Base-by-base conservation (phyloP, 2,797 vertebrate genomes). In the Hybognathus amarus region DNA sequence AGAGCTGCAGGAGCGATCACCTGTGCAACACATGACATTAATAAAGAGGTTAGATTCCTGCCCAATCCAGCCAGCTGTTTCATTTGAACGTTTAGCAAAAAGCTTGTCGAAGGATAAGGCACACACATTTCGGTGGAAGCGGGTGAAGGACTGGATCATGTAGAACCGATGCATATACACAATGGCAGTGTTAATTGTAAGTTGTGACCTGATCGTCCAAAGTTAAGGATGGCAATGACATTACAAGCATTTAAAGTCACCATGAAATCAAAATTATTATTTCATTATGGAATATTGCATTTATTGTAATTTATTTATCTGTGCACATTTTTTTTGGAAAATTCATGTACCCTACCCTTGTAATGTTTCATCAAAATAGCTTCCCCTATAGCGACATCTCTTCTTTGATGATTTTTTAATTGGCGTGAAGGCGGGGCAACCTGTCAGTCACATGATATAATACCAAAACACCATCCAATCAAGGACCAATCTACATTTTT, bases 131-230 rank as follows among this genome's bases (percentile, higher is more conserved):
- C 96, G 95, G 89, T 96, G 97, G 93, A 99, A 99, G 91, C 98
- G 99, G 80, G 96, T 95, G 95, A 99, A 99, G 85, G 98, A 98
- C 94, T 99, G 97, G 86, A 99, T 96, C 98, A 99, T 99, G 95
- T 99, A 99, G 96, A 99, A 99, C 84, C 98, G 96, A 91, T 99
- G 98, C 98, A 99, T 99, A 93, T 99, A 99, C 92, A 98, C 98
- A 94, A 99, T 99, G 88, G 98, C 98, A 69, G 98, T 99, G 91
- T 99, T 99, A 92, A 99, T 99, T 0, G 97, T 98, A 40, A 99
- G 95, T 92, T 99, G 98, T 77, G 98, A 99, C 74, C 98, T 99
- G 94, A 50, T 85, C 7, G 10, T n/a, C 38, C 4, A 33, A 47
- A 45, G 88, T 94, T 90, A 92, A 94, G 91, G 89, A n/a, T 75